Conservation (phyloP, 2,888 invertebrate genomes). For the Phaonia tiefii region DNA sequence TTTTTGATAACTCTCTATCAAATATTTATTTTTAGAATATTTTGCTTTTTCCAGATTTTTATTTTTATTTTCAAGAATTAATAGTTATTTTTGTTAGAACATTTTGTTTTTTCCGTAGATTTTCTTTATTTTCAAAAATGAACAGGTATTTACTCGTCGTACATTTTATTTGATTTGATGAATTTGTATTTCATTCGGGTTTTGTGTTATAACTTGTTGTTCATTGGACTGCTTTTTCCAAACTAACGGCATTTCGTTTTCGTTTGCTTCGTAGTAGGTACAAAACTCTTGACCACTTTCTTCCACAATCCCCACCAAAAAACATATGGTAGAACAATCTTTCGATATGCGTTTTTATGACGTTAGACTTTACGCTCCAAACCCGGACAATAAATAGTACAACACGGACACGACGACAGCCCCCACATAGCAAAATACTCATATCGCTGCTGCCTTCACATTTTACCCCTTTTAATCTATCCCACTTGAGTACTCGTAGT, state of each 20-base stretch:
- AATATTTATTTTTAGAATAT: too few relatives aligned
- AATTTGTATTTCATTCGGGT: not conserved
- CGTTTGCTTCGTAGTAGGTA: conserved; percentile 39
- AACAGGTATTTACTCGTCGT: too few relatives aligned
- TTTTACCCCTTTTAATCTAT: not conserved
- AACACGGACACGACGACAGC: not conserved
- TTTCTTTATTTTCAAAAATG: too few relatives aligned
- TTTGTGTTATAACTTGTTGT: conserved; percentile 37
- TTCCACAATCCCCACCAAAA: conserved; percentile 7
- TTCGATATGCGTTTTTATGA: conserved; percentile 1
- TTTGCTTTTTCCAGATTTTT: too few relatives aligned
- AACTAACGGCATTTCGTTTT: conserved; percentile 55
- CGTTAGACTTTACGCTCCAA: too few relatives aligned
- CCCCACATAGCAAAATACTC: not conserved
- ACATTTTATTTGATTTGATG: too few relatives aligned
- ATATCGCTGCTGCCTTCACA: not conserved
- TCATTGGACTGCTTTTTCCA: conserved; percentile 50
- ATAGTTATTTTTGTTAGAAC: too few relatives aligned
- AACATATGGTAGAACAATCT: not conserved
- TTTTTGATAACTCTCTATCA: too few relatives aligned
- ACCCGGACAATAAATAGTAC: too few relatives aligned
- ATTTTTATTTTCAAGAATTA: too few relatives aligned
- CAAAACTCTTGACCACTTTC: conserved; percentile 47
- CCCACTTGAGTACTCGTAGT: not conserved
- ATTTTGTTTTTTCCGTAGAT: too few relatives aligned